Base-by-base conservation (phyloP, 1,140 invertebrate genomes). In the Lethrus apterus region DNA sequence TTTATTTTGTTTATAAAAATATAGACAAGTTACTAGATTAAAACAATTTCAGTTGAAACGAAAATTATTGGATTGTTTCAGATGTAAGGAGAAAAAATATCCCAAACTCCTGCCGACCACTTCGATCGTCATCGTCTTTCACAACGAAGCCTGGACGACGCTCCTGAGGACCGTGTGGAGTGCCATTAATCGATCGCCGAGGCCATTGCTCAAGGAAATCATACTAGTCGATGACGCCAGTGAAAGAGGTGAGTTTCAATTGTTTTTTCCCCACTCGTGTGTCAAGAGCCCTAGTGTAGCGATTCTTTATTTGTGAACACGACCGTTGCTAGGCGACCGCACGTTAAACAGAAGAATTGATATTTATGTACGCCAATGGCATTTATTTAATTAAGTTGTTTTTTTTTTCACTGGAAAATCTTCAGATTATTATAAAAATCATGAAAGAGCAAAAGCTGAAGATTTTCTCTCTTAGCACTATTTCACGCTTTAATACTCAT, bases 61-160 rank as follows among this genome's bases (percentile, higher is more conserved):
- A 17, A 7, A 4, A 4, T 20, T 36, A 20, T 20, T 58, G 50
- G 58, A 51, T 49, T 56, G 58, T 70, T 70, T 26, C 64, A 90
- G 86, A 18, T 93, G 84, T 63, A 86, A 81, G 65, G 75, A 67
- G 52, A 93, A 92, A 63, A 71, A 70, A 19, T 88, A 91, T 67
- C 79, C 81, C 33, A 75, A 77, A 32, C 71, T 84, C 48, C 70
- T 94, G 59, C 90, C 91, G 3, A 80, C 86, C 18, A 95, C 93
- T 11, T 91, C 86, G 62, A 89, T 97, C 57, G 90, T 97, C 11
- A 93, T 97, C 56, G 94, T 97, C 24, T 97, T 97, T 70, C 94
- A 98, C 70, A 98, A 98, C 66, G 93, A 97, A 69, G 93, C 93
- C 0, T 97, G 93, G 93, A 86, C 89, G n/a, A 98, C 93, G 0